Evolutionary conservation across 1,140 invertebrate species (phyloP), one percentile per base, ranked within the genome.

Genomic region (Procambarus virginalis): DNA sequence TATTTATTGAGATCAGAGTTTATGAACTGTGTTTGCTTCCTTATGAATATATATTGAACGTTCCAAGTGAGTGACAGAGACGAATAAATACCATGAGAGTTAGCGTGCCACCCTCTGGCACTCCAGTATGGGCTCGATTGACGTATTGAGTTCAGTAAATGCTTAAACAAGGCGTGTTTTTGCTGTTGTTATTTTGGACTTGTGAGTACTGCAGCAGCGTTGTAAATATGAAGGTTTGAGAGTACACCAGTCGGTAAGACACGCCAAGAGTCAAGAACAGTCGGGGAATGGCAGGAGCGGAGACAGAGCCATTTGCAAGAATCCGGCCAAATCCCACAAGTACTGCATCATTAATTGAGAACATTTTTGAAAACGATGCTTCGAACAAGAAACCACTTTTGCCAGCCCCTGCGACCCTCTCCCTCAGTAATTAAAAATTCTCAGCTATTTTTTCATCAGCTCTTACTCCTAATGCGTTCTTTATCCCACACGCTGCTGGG

Each of bases 381-480:
- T 60, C 76, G 75, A 79, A 68, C 58, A 79, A 79, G 76, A 68
- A 79, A 86, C 22, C 68, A 73, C 68, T 73, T 73, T 73, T 73
- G 68, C n/a, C 68, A 73, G 22, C 5, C n/a, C 68, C n/a, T 45
- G 20, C 22, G 20, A 17, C 48, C 83, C 68, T 84, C 83, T 58
- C 73, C 64, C 83, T 76, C 83, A 9, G 83, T 84, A 84, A 84
- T 84, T 84, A 84, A 84, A 84, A 84, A 84, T 84, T 84, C 83
- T 84, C 68, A 48, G 83, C 68, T 84, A 84, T 84, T 84, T 84
- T 84, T 84, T 84, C 83, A 84, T 73, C 83, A 84, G 83, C 70
- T 84, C 73, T 84, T 84, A 84, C 83, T 84, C 70, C 68, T 84
- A 84, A 84, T 84, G 83, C 83, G 83, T 84, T 84, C 83, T 84